phyloP scores from a whole-genome alignment of 2,113 vertebrate genomes.

The Aix galericulata region DNA sequence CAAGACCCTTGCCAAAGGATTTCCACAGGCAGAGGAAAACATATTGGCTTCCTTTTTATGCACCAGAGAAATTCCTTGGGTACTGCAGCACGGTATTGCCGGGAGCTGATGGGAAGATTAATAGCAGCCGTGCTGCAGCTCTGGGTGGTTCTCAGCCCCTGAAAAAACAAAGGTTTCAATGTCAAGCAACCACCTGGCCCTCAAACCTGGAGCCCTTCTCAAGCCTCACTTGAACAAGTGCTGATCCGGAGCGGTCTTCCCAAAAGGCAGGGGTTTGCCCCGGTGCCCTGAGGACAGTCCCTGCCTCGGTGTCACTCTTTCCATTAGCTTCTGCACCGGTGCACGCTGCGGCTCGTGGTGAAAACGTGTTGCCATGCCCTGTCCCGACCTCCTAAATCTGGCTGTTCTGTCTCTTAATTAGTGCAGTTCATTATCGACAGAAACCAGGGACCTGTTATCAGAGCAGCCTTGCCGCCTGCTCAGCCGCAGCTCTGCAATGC shows the following conservation, averaged over 20 bases:
- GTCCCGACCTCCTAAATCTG: neutral
- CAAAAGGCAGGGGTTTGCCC: neutral
- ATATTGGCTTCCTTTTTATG: neutral
- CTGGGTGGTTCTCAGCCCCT: neutral
- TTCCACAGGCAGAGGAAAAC: neutral
- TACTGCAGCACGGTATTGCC: no score
- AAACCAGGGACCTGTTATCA: neutral
- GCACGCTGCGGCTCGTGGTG: accelerated
- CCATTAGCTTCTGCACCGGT: accelerated
- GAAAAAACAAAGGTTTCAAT: neutral
- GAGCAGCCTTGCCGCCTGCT: neutral
- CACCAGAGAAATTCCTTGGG: neutral
- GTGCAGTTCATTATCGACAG: neutral
- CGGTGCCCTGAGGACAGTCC: neutral
- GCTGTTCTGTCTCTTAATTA: neutral
- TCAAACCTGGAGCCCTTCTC: neutral
- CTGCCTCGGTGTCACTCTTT: neutral
- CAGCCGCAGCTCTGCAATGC: neutral
- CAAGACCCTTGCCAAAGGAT: neutral
- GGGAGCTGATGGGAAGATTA: neutral
- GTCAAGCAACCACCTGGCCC: no score
- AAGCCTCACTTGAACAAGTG: accelerated
- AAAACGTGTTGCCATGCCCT: neutral
- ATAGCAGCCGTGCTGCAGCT: neutral
- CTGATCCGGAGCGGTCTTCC: accelerated